These are phyloP conservation scores for Limanda limanda DNA, from an alignment of 2,113 vertebrate species.

Conservation along the genomic window DNA sequence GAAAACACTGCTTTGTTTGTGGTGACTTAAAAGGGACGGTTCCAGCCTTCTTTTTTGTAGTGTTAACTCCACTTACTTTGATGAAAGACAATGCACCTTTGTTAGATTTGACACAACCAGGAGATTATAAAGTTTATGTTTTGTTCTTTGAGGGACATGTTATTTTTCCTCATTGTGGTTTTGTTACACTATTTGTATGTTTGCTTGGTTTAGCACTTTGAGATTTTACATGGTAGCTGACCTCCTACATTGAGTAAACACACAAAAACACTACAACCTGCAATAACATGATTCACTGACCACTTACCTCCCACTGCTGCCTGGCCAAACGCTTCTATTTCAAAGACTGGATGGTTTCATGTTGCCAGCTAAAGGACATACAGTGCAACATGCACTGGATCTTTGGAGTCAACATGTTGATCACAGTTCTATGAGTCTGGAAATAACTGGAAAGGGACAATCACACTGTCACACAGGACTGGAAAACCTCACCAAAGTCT, in stretches of 20 bases:
- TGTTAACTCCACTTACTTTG: background rate
- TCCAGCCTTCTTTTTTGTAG: background rate
- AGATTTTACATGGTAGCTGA: conserved; percentile 23
- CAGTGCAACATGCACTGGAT: background rate
- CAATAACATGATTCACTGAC: conserved; percentile 39
- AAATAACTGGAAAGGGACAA: conserved; percentile 20
- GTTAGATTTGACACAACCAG: background rate
- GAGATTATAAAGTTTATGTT: conserved; percentile 3
- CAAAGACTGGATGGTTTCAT: background rate
- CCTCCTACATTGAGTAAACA: conserved; percentile 41
- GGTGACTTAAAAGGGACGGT: background rate
- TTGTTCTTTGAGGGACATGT: background rate
- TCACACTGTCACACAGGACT: background rate
- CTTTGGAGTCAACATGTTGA: background rate
- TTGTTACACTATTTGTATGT: conserved; percentile 7
- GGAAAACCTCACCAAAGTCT: background rate
- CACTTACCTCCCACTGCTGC: conserved; percentile 27
- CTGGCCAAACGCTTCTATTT: background rate
- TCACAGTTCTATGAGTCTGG: conserved; percentile 3
- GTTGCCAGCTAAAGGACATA: background rate
- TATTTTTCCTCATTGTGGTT: conserved; percentile 20
- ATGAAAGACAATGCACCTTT: background rate
- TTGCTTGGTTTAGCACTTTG: conserved; percentile 24
- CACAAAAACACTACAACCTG: conserved; percentile 17
- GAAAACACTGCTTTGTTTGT: conserved; percentile 7